Evolutionary conservation across 2,113 vertebrate species (phyloP).

Genomic region (Xiphophorus maculatus): DNA sequence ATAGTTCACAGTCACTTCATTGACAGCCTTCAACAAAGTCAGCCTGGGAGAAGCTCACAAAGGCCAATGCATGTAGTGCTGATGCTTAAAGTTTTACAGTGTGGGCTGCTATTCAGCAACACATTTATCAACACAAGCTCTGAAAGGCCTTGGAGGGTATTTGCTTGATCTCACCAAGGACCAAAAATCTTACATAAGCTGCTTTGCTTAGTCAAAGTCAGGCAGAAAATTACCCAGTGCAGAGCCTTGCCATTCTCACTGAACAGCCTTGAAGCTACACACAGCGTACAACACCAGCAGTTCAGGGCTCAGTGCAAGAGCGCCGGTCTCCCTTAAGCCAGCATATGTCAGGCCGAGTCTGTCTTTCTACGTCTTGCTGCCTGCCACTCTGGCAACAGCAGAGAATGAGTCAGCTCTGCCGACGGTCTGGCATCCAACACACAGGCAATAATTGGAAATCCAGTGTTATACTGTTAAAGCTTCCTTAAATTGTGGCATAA

Average conservation of each 20-base stretch:
- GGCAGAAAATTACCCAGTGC: conserved; percentile 50
- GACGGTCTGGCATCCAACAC: conserved; percentile 58
- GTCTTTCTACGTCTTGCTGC: conserved; percentile 53
- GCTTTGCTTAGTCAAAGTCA: conserved; percentile 67
- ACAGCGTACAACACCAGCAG: conserved; percentile 50
- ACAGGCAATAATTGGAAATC: conserved; percentile 45
- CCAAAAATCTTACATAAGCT: conserved; percentile 71
- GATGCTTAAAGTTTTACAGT: conserved; percentile 38
- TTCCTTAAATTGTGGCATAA: conserved; percentile 34
- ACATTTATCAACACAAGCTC: conserved; percentile 64
- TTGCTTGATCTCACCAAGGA: conserved; percentile 68
- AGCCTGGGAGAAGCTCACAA: conserved; percentile 17
- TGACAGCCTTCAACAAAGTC: conserved; percentile 20
- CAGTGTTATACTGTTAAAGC: conserved; percentile 54
- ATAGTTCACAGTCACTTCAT: conserved; percentile 30
- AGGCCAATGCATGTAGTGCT: conserved; percentile 33
- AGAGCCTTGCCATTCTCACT: conserved; percentile 38
- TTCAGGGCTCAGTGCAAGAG: conserved; percentile 39
- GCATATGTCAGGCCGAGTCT: conserved; percentile 68
- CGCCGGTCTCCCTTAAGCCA: conserved; percentile 65
- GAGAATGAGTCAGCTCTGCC: conserved; percentile 54
- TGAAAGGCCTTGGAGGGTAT: conserved; percentile 56
- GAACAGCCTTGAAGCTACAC: conserved; percentile 60
- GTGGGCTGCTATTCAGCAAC: conserved; percentile 47
- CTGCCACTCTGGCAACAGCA: conserved; percentile 66